Base-by-base conservation (phyloP, 1,140 invertebrate species). In the Sesamia nonagrioides region DNA sequence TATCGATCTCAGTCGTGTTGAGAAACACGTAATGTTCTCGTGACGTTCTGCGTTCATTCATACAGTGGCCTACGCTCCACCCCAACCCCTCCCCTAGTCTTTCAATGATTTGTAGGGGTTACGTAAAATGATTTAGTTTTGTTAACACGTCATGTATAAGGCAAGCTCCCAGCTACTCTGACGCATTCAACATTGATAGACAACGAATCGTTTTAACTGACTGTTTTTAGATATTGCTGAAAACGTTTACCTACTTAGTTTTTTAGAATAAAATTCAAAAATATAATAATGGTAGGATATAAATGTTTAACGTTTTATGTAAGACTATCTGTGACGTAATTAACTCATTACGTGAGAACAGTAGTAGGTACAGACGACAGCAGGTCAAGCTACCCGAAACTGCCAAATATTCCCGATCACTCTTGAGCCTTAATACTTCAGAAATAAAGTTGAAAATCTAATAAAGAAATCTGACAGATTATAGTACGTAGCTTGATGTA, bases 41-140 rank as follows among this genome's bases (percentile, higher is more conserved):
- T 76, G 82, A 77, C 74, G 60, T 8, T 27, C 21, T 50, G 58
- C 27, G 75, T 81, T 85, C 85, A 87, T 87, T 87, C 85, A 87
- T 86, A 76, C 48, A n/a, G 56, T 72, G 21, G 63, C 86, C 86
- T 78, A 87, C 84, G 82, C 82, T 17, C 15, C 77, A 78, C 82
- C 78, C 63, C 33, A 68, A 27, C 75, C 60, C 66, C 77, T 61
- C 69, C 45, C 27, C 73, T 6, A 42, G 17, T 27, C 35, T 35
- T 35, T 77, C 60, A 68, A 66, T 68, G 61, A 77, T 48, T 77
- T 77, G 61, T 77, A 61, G 33, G 74, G 60, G 74, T 77, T 76
- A 77, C 48, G 45, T 56, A 68, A 76, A 68, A 33, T 42, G 74
- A 33, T 50, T 48, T 66, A 77, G 73, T 75, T 75, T 58, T 54